phyloP scores from a whole-genome alignment of 2,113 vertebrate species.

The Seriola rivoliana region DNA sequence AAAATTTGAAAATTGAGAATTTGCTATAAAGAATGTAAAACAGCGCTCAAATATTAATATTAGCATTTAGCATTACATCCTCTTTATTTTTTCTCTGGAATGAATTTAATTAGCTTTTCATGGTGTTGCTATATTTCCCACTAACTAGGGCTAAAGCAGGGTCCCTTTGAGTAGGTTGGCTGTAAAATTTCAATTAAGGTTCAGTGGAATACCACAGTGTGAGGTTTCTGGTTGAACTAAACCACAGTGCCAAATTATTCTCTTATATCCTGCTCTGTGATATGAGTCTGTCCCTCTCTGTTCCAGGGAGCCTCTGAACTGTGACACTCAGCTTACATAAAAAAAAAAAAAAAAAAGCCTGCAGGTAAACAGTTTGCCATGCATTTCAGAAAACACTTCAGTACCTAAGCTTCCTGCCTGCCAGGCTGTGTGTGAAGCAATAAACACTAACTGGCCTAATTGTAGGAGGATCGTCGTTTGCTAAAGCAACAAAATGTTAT shows the following conservation, averaged over 20 bases:
- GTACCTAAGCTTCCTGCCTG: not conserved
- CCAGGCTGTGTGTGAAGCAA: not conserved
- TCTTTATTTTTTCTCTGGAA: not conserved
- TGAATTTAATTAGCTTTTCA: not conserved
- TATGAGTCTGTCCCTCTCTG: not conserved
- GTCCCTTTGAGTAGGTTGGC: conserved; percentile 3
- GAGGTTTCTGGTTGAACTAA: conserved; percentile 32
- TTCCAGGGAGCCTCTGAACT: not conserved
- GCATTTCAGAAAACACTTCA: conserved; percentile 11
- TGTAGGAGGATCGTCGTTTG: not conserved
- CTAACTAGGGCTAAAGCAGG: not conserved
- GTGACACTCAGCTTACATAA: not conserved
- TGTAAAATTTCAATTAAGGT: conserved; percentile 47
- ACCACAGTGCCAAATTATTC: conserved; percentile 23
- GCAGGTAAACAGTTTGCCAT: not conserved
- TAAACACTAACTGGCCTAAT: conserved; percentile 17
- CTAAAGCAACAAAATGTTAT: not conserved
- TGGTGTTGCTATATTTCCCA: conserved; percentile 7
- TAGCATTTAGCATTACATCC: not conserved
- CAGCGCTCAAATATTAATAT: not conserved
- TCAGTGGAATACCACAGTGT: not conserved
- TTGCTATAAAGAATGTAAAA: not conserved
- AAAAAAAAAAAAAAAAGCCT: conserved; percentile 15
- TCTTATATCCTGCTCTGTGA: conserved; percentile 25
- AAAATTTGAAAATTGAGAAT: conserved; percentile 6